These are phyloP conservation scores for Sminthopsis crassicaudata DNA, from an alignment of 2,113 vertebrate species.

Conservation along the genomic window DNA sequence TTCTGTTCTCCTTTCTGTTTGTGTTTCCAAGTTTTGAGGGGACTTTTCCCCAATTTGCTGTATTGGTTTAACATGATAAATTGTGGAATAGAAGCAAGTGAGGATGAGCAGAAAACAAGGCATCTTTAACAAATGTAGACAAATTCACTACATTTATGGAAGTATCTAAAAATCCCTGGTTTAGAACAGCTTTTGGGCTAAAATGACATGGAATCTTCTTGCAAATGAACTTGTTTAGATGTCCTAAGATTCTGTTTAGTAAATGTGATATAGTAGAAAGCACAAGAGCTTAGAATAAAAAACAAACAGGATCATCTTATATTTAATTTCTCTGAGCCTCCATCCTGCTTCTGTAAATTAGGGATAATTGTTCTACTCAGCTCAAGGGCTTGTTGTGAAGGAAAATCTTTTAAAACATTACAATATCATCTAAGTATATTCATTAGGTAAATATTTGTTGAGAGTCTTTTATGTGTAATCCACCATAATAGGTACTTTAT, in stretches of 20 bases:
- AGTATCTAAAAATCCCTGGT: neutral
- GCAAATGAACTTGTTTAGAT: neutral
- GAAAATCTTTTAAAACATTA: neutral
- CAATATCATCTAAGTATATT: neutral
- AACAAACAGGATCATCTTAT: neutral
- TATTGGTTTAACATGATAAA: neutral
- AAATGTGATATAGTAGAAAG: neutral
- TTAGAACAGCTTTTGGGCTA: neutral
- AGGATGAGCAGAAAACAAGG: neutral
- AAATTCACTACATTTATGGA: neutral
- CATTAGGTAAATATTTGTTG: neutral
- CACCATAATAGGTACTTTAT: neutral
- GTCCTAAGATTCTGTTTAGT: neutral
- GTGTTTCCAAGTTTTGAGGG: neutral
- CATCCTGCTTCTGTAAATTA: neutral
- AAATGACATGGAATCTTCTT: neutral
- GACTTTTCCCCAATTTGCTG: neutral
- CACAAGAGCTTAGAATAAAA: neutral
- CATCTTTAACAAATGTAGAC: neutral
- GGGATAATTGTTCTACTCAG: neutral
- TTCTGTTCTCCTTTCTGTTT: neutral
- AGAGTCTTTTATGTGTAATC: neutral
- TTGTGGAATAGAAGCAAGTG: neutral
- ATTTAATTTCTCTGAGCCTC: neutral
- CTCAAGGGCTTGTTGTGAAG: neutral